Evolutionary conservation across 2,113 vertebrate genomes (phyloP).

Genomic region (Trichomycterus rosablanca): DNA sequence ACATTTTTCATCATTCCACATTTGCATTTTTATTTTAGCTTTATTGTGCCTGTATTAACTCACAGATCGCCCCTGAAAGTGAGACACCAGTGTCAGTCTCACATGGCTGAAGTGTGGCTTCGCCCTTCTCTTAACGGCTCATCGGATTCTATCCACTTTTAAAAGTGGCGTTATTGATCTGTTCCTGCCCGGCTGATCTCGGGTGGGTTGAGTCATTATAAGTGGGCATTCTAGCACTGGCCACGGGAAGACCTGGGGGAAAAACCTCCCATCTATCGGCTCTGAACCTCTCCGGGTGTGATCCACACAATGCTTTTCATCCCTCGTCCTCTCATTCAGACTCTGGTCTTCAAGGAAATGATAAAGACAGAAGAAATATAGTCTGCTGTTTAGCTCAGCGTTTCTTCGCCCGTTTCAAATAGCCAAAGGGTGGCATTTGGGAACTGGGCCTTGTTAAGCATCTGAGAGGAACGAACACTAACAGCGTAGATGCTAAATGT

Average conservation of each 20-base stretch:
- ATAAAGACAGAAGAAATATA: not conserved
- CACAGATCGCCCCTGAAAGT: too few relatives aligned
- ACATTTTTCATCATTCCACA: too few relatives aligned
- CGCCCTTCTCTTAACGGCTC: slow-evolving; percentile 18
- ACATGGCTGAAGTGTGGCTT: slow-evolving; percentile 18
- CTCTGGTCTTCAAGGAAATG: not conserved
- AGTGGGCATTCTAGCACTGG: slow-evolving; percentile 14
- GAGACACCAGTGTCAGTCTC: too few relatives aligned
- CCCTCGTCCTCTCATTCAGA: slow-evolving; percentile 10
- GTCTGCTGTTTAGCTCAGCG: too few relatives aligned
- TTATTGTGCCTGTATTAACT: too few relatives aligned
- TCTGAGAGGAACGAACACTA: too few relatives aligned
- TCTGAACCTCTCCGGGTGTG: slow-evolving; percentile 17
- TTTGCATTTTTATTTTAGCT: too few relatives aligned
- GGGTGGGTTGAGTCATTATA: slow-evolving; percentile 26
- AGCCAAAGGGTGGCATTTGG: too few relatives aligned
- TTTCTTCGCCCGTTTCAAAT: too few relatives aligned
- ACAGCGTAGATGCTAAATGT: too few relatives aligned
- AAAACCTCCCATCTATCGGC: slow-evolving; percentile 26
- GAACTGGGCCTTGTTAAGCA: too few relatives aligned
- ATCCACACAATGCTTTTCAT: slow-evolving; percentile 1
- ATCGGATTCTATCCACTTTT: slow-evolving; percentile 27
- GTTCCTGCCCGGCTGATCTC: slow-evolving; percentile 24
- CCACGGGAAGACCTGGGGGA: slow-evolving; percentile 9
- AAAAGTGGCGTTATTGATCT: slow-evolving; percentile 44